These are phyloP conservation scores for Lontra canadensis DNA, from an alignment of 2,113 vertebrate species.

Conservation along the genomic window DNA sequence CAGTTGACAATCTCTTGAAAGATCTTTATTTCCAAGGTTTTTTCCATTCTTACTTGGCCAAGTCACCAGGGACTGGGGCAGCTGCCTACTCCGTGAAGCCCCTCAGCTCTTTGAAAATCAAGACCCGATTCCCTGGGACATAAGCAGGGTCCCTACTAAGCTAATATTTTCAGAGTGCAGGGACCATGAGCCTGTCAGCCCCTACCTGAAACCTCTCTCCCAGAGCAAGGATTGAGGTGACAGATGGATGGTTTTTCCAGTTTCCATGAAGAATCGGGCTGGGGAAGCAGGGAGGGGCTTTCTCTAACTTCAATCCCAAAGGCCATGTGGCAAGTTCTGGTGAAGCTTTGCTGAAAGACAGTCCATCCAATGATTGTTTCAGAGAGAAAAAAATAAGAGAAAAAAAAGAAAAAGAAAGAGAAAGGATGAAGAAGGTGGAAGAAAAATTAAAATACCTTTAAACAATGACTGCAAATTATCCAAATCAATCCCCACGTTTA, in stretches of 20 bases:
- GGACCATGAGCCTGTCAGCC: neutral
- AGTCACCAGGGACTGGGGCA: neutral
- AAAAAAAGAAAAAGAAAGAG: neutral
- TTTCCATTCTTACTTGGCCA: neutral
- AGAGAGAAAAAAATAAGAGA: neutral
- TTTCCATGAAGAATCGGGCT: neutral
- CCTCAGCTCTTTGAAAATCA: neutral
- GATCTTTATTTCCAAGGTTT: neutral
- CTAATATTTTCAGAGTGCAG: neutral
- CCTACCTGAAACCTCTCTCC: neutral
- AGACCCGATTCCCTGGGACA: neutral
- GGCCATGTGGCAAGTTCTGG: neutral
- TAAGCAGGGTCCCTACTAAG: neutral
- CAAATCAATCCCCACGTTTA: neutral
- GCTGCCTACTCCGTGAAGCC: neutral
- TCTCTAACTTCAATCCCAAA: neutral
- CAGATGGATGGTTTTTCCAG: neutral
- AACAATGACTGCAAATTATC: neutral
- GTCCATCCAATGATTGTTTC: neutral
- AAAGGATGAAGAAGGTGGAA: neutral
- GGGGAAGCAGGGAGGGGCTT: neutral
- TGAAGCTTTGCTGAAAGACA: neutral
- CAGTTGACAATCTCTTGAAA: neutral
- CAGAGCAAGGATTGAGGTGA: neutral
- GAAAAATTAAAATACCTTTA: neutral